Evolutionary conservation across 2,113 vertebrate genomes (phyloP), one percentile per base, ranked within the genome.

Genomic region (Eolophus roseicapilla): DNA sequence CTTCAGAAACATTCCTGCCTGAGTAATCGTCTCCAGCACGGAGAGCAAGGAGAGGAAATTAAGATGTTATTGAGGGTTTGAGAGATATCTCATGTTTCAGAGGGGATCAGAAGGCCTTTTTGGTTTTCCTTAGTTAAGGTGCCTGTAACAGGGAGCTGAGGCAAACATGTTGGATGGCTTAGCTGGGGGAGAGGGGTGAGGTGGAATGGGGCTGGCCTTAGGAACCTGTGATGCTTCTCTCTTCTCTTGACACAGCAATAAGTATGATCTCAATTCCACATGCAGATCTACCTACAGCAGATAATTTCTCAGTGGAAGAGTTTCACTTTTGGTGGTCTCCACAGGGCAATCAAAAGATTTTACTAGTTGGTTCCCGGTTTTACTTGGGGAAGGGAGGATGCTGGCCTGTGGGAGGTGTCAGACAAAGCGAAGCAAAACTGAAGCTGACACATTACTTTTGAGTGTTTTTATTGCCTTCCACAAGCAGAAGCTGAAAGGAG

Each of bases 1-100:
- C 90, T 82, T 92, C 86, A 97, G 87, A 88, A 95, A 94, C 95
- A 97, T 96, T 98, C 97, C 96, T 98, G 95, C 80, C 71, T 50
- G 18, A 79, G 95, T 90, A 96, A 89, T 91, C 17, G 27, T 96
- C 93, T 93, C 92, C 88, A 96, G 83, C 80, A 46, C 1, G 1
- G 44, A 86, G 70, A 79, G 74, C 0, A 0, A 39, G 57, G 63
- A 86, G 75, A 96, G 95, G 93, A 95, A 97, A 97, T 96, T 96
- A 97, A 94, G 95, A 95, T 4, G 31, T 86, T 95, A 64, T 39
- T 94, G 91, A 96, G 86, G 64, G 65, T 86, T 96, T 89, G 82
- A 86, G 78, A 90, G 76, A 50, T 89, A 74, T 53, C 93, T 97
- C 95, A 90, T 69, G 83, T 97, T 97, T 95, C 97, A 94, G 73